Percentiles rank a stretch among this genome's conserved stretches.
Conservation (phyloP, 2,113 vertebrate genomes). For the Lethenteron camtschaticum region DNA sequence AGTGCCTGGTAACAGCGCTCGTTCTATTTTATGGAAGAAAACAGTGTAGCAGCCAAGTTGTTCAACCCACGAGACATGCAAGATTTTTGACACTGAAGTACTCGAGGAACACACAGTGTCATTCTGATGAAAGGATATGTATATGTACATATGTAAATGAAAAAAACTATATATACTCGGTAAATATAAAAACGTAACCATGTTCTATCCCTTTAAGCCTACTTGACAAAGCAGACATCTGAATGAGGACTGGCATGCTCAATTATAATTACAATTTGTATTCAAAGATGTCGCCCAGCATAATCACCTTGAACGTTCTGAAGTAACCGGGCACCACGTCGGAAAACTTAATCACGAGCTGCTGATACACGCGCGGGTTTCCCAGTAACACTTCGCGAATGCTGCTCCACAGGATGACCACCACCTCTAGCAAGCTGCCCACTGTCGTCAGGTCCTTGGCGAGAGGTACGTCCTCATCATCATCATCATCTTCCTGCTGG, state of each 20-base stretch:
- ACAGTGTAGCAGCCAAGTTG: too few relatives aligned
- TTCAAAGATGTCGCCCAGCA: too few relatives aligned
- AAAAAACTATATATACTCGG: too few relatives aligned
- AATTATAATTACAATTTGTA: too few relatives aligned
- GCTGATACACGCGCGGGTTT: slow-evolving; percentile 41
- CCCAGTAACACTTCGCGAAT: slow-evolving; percentile 40
- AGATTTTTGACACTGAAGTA: neutral
- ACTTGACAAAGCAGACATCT: too few relatives aligned
- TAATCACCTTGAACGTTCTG: slow-evolving; percentile 45
- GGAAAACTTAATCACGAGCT: slow-evolving; percentile 47
- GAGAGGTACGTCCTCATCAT: slow-evolving; percentile 22
- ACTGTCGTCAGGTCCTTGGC: slow-evolving; percentile 31
- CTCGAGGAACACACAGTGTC: neutral
- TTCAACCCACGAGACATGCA: too few relatives aligned
- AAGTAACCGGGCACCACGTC: slow-evolving; percentile 55
- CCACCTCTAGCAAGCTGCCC: slow-evolving; percentile 51
- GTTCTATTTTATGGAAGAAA: slow-evolving; percentile 26
- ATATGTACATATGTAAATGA: too few relatives aligned
- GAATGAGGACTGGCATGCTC: too few relatives aligned
- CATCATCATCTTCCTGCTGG: too few relatives aligned
- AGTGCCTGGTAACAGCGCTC: slow-evolving; percentile 42
- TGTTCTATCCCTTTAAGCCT: too few relatives aligned
- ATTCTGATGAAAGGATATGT: too few relatives aligned
- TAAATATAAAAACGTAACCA: too few relatives aligned
- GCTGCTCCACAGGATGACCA: slow-evolving; percentile 69